Evolutionary conservation across 2,888 invertebrate genomes (phyloP).

Genomic region (Eupithecia dodoneata): DNA sequence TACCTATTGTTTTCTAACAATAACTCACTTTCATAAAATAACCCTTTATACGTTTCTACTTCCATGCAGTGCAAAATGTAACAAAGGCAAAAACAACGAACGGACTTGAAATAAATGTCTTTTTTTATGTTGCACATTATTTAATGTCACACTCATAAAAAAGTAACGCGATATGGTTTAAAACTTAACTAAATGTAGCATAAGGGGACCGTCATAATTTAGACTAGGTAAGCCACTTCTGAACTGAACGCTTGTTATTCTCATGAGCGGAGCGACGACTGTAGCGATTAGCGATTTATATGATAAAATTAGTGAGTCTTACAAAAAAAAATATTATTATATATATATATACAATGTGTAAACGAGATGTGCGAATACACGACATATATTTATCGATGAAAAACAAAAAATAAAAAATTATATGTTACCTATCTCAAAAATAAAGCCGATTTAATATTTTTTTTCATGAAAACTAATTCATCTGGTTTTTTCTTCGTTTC

Average conservation of each 20-base stretch:
- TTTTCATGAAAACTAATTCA: too few relatives aligned
- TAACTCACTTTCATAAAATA: not conserved
- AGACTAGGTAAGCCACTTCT: slow-evolving; percentile 17
- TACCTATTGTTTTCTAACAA: not conserved
- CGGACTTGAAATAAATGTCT: slow-evolving; percentile 25
- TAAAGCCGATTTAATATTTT: too few relatives aligned
- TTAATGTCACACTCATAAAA: slow-evolving; percentile 43
- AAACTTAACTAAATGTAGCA: slow-evolving; percentile 41
- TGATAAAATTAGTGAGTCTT: too few relatives aligned
- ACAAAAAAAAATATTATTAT: too few relatives aligned
- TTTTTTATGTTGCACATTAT: slow-evolving; percentile 43
- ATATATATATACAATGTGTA: too few relatives aligned
- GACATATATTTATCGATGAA: too few relatives aligned
- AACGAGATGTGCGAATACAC: too few relatives aligned
- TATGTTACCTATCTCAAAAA: too few relatives aligned
- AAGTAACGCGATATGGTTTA: slow-evolving; percentile 42
- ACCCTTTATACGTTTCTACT: not conserved
- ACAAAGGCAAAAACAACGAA: slow-evolving; percentile 25
- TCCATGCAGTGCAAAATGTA: slow-evolving; percentile 17
- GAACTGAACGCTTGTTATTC: not conserved
- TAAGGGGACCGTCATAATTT: slow-evolving; percentile 35
- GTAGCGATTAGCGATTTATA: not conserved
- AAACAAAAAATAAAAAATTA: too few relatives aligned
- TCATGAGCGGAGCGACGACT: slow-evolving; percentile 27
- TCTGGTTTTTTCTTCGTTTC: too few relatives aligned